phyloP scores from a whole-genome alignment of 2,888 invertebrate species.

The Phytoseiulus persimilis region DNA sequence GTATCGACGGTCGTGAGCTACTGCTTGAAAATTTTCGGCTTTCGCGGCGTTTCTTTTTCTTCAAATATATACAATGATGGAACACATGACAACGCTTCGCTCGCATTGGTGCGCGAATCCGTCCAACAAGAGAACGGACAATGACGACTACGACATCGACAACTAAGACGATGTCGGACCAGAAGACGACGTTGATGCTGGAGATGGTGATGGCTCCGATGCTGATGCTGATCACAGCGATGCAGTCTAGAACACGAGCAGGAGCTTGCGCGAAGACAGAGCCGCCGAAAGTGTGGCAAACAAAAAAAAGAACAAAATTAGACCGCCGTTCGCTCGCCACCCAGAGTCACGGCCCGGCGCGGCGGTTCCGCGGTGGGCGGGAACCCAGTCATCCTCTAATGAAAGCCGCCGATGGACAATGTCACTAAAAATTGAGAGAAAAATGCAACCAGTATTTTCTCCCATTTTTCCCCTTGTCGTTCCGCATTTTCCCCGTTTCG shows the following conservation, averaged over 20 bases:
- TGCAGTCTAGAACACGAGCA: not conserved
- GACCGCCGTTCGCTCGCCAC: not conserved
- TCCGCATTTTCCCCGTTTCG: not conserved
- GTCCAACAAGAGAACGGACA: not conserved
- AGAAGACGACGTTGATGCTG: not conserved
- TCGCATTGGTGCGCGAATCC: not conserved
- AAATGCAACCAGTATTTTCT: not conserved
- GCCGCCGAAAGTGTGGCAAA: not conserved
- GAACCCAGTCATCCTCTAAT: not conserved
- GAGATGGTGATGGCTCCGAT: not conserved
- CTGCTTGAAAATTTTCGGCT: not conserved
- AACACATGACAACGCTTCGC: not conserved
- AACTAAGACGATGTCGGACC: not conserved
- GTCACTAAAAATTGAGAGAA: not conserved
- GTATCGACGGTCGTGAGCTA: not conserved
- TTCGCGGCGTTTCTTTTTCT: not conserved
- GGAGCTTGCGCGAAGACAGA: not conserved
- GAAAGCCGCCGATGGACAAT: not conserved
- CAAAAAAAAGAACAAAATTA: not conserved
- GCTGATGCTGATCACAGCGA: not conserved
- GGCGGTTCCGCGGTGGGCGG: not conserved
- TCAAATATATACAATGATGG: not conserved
- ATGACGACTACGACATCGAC: not conserved
- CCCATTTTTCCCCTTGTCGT: not conserved
- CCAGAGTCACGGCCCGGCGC: not conserved